Base-by-base conservation (phyloP, 2,113 vertebrate species). In the Muntiacus reevesi region DNA sequence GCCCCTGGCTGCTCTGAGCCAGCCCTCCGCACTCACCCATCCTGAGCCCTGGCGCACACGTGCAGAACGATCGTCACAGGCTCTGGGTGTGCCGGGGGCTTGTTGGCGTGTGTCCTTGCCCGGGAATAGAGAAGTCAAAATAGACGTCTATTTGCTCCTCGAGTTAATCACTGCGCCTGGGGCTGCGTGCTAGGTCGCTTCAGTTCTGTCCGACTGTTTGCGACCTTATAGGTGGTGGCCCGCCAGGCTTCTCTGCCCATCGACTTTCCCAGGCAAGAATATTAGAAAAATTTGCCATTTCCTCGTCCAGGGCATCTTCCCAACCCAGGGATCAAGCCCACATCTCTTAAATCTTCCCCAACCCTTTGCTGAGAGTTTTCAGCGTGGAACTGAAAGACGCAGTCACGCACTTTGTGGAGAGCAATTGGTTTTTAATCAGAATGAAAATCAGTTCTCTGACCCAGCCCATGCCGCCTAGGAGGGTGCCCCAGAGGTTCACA, bases 361-460 rank as follows among this genome's bases (percentile, higher is more conserved):
- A 1, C 21, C 25, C 60, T 85, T 25, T 81, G 92, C 83, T 3
- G 52, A 36, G 30, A 21, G 60, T 33, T 62, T 82, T 76, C 36
- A 7, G 52, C 1, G 9, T 1, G 14, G 12, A 25, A 6, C 45
- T 57, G 15, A 33, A 23, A 40, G 78, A 9, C 47, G 1, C 28
- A 28, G 54, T 2, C 60, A 9, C n/a, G 23, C 3, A 5, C 71
- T 52, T 19, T 10, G 45, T 43, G 91, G 86, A 82, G 16, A 64
- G 28, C 50, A 9, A 0, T n/a, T 36, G n/a, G 40, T 23, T 1
- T 36, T 78, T 55, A 14, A 2, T 62, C 9, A 21, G 1, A n/a
- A 50, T 28, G 79, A 21, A 15, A 54, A 54, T 2, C n/a, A 0
- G 0, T 27, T 36, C 50, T 90, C 52, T 28, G 67, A 50, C 47